Evolutionary conservation across 2,797 vertebrate genomes (phyloP), one percentile per base, ranked within the genome.

Genomic region (Tenualosa ilisha): DNA sequence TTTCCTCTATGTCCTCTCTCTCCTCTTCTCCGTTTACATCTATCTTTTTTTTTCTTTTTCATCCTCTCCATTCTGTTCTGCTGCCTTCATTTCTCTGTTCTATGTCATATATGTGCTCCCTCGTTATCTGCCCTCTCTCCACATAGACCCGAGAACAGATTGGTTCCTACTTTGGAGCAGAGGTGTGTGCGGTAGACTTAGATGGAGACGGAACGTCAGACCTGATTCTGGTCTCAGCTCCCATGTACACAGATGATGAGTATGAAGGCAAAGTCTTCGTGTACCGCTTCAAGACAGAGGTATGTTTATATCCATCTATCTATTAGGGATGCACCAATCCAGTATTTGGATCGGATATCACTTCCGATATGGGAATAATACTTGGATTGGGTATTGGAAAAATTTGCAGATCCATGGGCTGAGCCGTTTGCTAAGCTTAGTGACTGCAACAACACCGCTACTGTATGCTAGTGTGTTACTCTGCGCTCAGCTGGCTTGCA

Each of bases 161-260:
- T 0, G 97, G 97, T 20, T 94, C 94, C 79, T 97, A 97, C 89
- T 98, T 97, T 0, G 97, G 97, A 49, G 96, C 96, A 6, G 95
- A 93, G 68, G 90, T 98, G 87, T 94, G 96, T 87, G 88, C 94
- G 2, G 94, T 97, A 92, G 93, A 96, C 3, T 46, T 96, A 81
- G 53, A 95, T 50, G 0, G 0, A 0, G 90, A 96, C 24, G 17
- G 0, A 1, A 83, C 1, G 46, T 90, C 94, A 0, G 94, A 97
- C 53, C 72, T 97, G 0, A 84, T 97, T 83, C 94, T 97, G 81
- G 93, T 97, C 0, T 96, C 97, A 0, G 94, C 97, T 22, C 97
- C 97, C 0, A 93, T 96, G 91, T 93, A 94, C 91, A 90, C 0
- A 61, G 93, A 89, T 11, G 54, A 3, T 83, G 88, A 85, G 0